Evolutionary conservation across 2,113 vertebrate genomes (phyloP).

Genomic region (Hemichromis elongatus): DNA sequence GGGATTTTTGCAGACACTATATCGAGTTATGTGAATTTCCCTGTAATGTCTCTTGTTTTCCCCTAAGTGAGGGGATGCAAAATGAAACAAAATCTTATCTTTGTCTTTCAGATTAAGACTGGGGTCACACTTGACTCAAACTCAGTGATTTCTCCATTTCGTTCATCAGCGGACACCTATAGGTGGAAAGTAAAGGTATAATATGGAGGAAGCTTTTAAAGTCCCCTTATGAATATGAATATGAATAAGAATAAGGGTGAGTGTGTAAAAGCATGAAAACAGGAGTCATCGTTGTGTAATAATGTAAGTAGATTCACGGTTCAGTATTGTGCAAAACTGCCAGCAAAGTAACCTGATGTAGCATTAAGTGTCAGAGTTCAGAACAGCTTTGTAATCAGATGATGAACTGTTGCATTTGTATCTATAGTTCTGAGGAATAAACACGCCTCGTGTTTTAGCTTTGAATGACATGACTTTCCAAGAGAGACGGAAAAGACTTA

Average conservation of each 20-base stretch:
- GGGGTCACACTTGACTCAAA: neutral
- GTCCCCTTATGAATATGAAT: neutral
- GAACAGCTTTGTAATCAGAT: neutral
- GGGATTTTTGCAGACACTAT: neutral
- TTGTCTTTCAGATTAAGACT: neutral
- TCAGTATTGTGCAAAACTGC: constrained; percentile 9
- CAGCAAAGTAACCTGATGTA: constrained; percentile 15
- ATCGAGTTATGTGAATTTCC: neutral
- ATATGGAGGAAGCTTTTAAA: neutral
- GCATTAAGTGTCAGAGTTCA: neutral
- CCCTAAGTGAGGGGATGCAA: neutral
- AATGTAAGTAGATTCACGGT: neutral
- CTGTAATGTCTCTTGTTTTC: neutral
- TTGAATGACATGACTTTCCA: neutral
- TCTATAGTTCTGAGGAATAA: neutral
- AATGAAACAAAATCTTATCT: neutral
- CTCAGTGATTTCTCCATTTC: neutral
- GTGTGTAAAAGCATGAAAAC: neutral
- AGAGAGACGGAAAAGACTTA: neutral
- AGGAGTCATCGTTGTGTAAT: neutral
- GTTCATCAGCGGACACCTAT: neutral
- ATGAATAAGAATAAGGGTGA: neutral
- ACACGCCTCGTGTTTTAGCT: neutral
- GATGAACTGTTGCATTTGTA: neutral
- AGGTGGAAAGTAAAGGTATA: neutral